Percentiles rank a stretch among this genome's conserved stretches.
Conservation (phyloP, 2,113 vertebrate genomes). For the Azemiops feae region DNA sequence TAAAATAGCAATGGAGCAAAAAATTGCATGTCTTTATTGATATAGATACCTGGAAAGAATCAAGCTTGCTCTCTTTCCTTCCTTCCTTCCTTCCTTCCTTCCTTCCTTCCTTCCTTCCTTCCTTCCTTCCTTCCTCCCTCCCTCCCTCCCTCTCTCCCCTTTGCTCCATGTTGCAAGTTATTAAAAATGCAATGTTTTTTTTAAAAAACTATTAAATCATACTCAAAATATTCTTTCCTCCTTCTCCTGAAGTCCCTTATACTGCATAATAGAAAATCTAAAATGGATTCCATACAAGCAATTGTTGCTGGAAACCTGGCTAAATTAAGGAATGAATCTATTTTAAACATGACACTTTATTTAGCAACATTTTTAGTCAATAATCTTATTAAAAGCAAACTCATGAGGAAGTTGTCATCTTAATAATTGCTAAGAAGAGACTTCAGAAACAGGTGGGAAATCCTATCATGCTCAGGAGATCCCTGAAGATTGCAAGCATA, state of each 20-base stretch:
- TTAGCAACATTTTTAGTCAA: background rate
- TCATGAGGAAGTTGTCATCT: background rate
- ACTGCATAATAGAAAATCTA: background rate
- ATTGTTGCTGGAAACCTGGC: background rate
- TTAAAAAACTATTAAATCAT: background rate
- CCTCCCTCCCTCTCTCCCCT: background rate
- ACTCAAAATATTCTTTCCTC: background rate
- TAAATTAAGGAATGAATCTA: background rate
- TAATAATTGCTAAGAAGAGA: background rate
- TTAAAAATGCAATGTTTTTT: background rate
- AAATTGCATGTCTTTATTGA: background rate
- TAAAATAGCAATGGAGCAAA: background rate
- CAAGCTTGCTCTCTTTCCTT: background rate
- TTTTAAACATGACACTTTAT: background rate
- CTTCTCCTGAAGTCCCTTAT: background rate
- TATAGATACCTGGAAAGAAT: background rate
- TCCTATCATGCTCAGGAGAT: background rate
- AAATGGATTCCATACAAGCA: background rate
- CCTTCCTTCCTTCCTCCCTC: background rate
- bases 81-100: background rate
- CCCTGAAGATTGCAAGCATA: background rate
- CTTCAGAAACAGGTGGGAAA: background rate
- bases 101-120: background rate
- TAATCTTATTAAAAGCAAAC: background rate
- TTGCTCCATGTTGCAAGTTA: background rate